Evolutionary conservation across 1,140 invertebrate species (phyloP), one percentile per base, ranked within the genome.

Genomic region (Manduca sexta): DNA sequence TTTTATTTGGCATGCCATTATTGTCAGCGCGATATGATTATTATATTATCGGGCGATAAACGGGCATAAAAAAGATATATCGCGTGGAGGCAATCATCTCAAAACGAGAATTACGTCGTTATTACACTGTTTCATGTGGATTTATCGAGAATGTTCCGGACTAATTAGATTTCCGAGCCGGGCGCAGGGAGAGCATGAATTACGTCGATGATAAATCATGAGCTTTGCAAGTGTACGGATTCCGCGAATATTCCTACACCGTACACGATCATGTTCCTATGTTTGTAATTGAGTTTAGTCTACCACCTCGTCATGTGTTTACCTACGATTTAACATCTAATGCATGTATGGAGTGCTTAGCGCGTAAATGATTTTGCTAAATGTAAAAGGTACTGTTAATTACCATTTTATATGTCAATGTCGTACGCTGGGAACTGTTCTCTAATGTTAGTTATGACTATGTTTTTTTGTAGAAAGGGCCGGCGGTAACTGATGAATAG

Each of bases 41-140:
- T 84, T 84, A 80, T 84, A 81, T 84, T 84, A 84, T 81, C 74
- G 65, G 77, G 71, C 75, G 77, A 84, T 84, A 84, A 81, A 84
- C 70, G 80, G 64, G 59, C 65, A 81, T 81, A 80, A 84, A 82
- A 84, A 84, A 80, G 70, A 84, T 81, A 79, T 81, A 81, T 74
- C 61, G 71, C 63, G 71, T 54, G 50, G 48, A 64, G 59, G 74
- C 67, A 79, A 81, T 81, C 77, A 75, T 79, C 69, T 82, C 64
- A 52, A 55, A 26, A 49, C 47, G 50, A 40, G 70, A 72, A 79
- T 81, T 76, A 76, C 56, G 71, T 62, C 67, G 67, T 75, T 76
- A 77, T 80, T 75, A 74, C 72, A 66, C 52, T 64, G 73, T 73
- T 69, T 68, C 68, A 60, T 73, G 69, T 71, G 69, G 70, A 69